Evolutionary conservation across 1,140 invertebrate genomes (phyloP), one percentile per base, ranked within the genome.

Genomic region (Choristoneura fumiferana): DNA sequence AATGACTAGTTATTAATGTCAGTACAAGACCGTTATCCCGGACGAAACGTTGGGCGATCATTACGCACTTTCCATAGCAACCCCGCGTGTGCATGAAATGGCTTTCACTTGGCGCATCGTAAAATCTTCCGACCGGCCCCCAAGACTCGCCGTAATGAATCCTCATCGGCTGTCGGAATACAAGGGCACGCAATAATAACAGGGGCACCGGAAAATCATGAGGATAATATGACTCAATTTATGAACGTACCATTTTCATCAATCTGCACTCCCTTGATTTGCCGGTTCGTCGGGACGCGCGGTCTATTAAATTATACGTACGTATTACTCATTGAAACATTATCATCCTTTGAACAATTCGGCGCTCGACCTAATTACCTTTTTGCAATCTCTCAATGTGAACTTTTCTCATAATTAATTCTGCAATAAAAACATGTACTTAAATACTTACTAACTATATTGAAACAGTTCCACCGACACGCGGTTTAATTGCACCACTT

Each of bases 31-130:
- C 37, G 37, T 12, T 12, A 39, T 14, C 10, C 10, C 37, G 37
- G 10, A 14, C 37, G 37, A 2, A 12, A 9, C 37, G 37, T 12
- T 6, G 22, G n/a, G 36, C 57, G 43, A 57, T 56, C 22, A 38
- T 22, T 49, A 36, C 55, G 58, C 55, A 6, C 22, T 29, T 29
- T 29, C 45, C 69, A 58, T 67, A 58, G 69, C 65, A 63, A 63
- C 60, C 37, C 60, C 62, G 53, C 62, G 54, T 62, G 57, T 54
- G 60, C 58, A 64, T 57, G 62, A 65, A 61, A 73, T 70, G 65
- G 59, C 54, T 61, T 57, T 58, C 62, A 67, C 66, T 74, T 69
- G 64, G 60, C 64, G 60, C 62, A 54, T 56, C 69, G 62, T 75
- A 70, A 72, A 70, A 75, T 69, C 73, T 70, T 59, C 54, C 36